Evolutionary conservation across 53 echinoderm and acorn worm species (phyloP), one percentile per base, ranked within the genome.

Genomic region (Mesocentrotus franciscanus): DNA sequence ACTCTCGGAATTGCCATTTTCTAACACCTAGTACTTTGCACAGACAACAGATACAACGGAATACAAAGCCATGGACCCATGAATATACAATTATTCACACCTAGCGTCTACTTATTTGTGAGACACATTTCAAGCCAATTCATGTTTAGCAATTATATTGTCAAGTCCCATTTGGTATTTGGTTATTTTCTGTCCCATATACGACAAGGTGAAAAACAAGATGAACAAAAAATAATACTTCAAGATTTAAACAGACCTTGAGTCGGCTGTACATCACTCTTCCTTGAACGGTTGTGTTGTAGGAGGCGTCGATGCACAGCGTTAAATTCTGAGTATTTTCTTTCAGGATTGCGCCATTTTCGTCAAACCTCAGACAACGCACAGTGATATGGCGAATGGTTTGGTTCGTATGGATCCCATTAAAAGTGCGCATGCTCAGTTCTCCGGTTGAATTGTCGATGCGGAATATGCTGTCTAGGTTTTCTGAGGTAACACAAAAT

Each of bases 361-460:
- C 66, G 8, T 42, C n/a, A 4, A 10, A 14, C 27, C 85, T 81
- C 27, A 39, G 10, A 64, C 94, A 94, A 3, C 61, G 35, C 24
- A 94, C 64, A 1, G 62, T 62, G 62, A 94, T 32, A 34, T 60
- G 62, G 14, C 32, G 66, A 7, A 22, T 24, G 24, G 32, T 39
- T 18, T 17, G 36, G 36, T 39, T 55, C 17, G n/a, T 35, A 20
- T 83, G 42, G 22, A 34, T 36, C 30, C 36, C 13, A 5, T 62
- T 85, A 27, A 85, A 94, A 12, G 85, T 85, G 26, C 42, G 60
- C 64, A 94, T 61, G 22, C 94, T 94, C 64, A 94, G 61, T 32
- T 85, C 85, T 4, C 94, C 94, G 1, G 94, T 85, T 17, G 42
- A 16, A 57, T 85, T 61, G 8, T 61, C 66, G 59, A 94, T 83